Evolutionary conservation across 2,888 invertebrate genomes (phyloP), one percentile per base, ranked within the genome.

Genomic region (Andrena trimmerana): DNA sequence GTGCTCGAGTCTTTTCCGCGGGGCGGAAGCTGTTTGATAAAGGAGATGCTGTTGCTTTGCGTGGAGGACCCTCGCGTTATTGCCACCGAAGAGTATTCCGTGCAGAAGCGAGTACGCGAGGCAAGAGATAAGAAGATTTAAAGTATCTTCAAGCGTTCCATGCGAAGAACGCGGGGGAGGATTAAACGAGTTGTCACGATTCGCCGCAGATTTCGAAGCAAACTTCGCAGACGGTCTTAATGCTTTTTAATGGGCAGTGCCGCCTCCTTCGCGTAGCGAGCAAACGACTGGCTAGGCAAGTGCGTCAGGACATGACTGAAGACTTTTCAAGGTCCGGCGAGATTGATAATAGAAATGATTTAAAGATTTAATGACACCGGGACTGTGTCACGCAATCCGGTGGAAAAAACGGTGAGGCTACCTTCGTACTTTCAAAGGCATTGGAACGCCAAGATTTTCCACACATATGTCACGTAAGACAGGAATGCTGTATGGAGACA

Each of bases 291-390:
- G 20, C 52, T 29, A 31, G 52, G 52, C 50, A 33, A 54, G 67
- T 54, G 24, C 67, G 13, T 13, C 67, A 31, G 50, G 52, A 50
- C 20, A 33, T 33, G 52, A 50, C 67, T 50, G 20, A 33, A 54
- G 54, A 36, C 24, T 54, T 54, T 2, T 16, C 68, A 54, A 54
- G 54, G 33, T 20, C 54, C 13, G 54, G 7, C 33, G 54, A 33
- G 54, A 68, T 68, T 54, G 68, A 68, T 68, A 33, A 24, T 68
- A 68, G 50, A 33, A 68, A 31, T 31, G 50, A 68, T 68, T 68
- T 68, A 68, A 54, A 10, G 67, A 68, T 68, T 36, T 68, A 10
- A 24, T 57, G 24, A 27, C 24, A 24, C 57, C 20, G 27, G 10
- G 27, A 57, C 27, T 57, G 10, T 27, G 57, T 57, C 20, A 27